Evolutionary conservation across 2,113 vertebrate genomes (phyloP), one percentile per base, ranked within the genome.

Genomic region (Reinhardtius hippoglossoides): DNA sequence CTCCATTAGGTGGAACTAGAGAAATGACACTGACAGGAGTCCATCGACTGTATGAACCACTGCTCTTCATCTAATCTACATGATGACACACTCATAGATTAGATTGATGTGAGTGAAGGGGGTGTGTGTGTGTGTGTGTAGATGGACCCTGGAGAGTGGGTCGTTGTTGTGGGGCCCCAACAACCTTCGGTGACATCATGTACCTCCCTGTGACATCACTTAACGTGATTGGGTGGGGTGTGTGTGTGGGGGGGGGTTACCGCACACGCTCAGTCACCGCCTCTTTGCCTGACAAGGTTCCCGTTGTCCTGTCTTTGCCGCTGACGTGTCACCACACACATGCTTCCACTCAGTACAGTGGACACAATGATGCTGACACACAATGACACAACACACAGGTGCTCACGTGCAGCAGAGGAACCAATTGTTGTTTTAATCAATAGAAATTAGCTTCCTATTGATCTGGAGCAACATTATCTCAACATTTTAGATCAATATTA

Each of bases 181-280:
- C 55, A 76, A 58, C 35, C 82, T 83, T 60, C 57, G 37, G 61
- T 82, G 86, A 84, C 78, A 76, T 89, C 83, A 76, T 59, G 61
- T 57, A 40, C 16, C 37, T 65, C 57, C 40, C 46, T 56, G 74
- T 86, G 85, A 84, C 81, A 82, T 91, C 82, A 80, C 87, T 89
- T 88, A 87, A 74, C 27, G 24, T 85, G 84, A 91, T 90, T 89
- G 82, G 44, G 44, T 80, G 72, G 77, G 56, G n/a, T 56, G 18
- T 60, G 24, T 23, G 59, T 12, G 21, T 55, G 54, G 4, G 46
- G 5, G 48, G 16, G 55, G 14, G 16, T 16, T 9, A 50, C 50
- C 13, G 60, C 67, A 74, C 48, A 3, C 61, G 56, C 66, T 88
- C 44, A 56, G 67, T 75, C 57, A 42, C 26, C 9, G 27, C 3